Evolutionary conservation across 2,797 vertebrate species (phyloP), one percentile per base, ranked within the genome.

Genomic region (Gila robusta): DNA sequence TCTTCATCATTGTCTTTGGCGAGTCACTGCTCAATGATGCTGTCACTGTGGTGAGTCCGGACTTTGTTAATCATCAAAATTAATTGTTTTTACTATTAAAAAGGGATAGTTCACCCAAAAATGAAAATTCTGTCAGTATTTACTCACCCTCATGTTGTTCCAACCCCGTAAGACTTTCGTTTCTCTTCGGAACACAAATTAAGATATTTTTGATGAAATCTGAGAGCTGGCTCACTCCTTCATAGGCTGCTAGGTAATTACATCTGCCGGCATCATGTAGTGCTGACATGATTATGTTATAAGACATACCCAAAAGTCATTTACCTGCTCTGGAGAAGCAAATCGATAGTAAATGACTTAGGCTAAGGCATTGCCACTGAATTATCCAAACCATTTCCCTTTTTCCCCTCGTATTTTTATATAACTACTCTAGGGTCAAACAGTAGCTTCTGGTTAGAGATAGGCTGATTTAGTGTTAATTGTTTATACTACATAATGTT

Each of bases 1-100:
- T 99, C 79, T 98, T 98, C 93, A 99, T 99, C 94, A 98, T 98
- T 1, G 97, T 99, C 79, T 98, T 99, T 0, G 98, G 98, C 82
- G 98, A 99, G 92, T 99, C 98, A 0, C 95, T 98, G 91, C 92
- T 99, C 77, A 99, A 99, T 0, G 98, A 99, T 16, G 98, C 98
- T 10, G 97, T 98, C 93, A 99, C 98, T 0, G 98, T 99, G 97
- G 98, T 99, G 92, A 97, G 96, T 95, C 69, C 59, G 7, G 35
- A 35, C n/a, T n/a, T 56, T 11, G 17, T 37, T 54, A 26, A 52
- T 74, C 52, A 26, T 66, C 26, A 4, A 66, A 47, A 49, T 11
- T 9, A 52, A 80, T 49, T 11, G 14, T 10, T 52, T 81, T 49
- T 37, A 81, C 21, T 41, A 19, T 44, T 17, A 21, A 6, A 6